Conservation (phyloP, 2,797 vertebrate genomes). For the Rousettus madagascariensis region DNA sequence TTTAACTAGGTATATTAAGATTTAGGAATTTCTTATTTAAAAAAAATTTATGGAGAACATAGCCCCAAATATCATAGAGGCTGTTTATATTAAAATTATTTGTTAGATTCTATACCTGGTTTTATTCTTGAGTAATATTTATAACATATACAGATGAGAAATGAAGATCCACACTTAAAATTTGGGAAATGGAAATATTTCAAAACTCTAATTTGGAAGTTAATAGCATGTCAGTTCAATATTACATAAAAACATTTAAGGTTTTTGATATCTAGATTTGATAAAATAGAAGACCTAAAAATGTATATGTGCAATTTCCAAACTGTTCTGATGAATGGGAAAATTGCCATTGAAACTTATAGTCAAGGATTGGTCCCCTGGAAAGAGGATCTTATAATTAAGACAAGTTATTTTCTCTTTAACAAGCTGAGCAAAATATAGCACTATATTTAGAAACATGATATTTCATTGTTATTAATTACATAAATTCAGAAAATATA, state of each 20-base stretch:
- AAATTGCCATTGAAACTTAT: conserved; percentile 21
- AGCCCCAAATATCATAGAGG: background rate
- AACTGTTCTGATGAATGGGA: background rate
- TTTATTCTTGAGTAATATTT: background rate
- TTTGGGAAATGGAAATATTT: background rate
- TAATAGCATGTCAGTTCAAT: background rate
- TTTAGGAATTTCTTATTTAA: background rate
- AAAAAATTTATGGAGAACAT: background rate
- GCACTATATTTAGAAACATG: background rate
- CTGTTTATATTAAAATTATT: background rate
- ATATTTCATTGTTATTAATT: background rate
- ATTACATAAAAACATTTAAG: conserved; percentile 28
- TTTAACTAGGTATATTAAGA: background rate
- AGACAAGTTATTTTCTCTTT: background rate
- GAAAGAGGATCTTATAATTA: background rate
- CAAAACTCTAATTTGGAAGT: background rate
- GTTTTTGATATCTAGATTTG: background rate
- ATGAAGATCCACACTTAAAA: background rate
- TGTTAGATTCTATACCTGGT: background rate
- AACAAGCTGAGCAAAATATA: background rate
- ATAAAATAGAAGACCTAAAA: conserved; percentile 52
- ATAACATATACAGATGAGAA: background rate
- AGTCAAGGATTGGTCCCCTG: background rate
- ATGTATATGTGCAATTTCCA: background rate
- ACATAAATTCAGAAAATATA: background rate